Evolutionary conservation across 2,113 vertebrate species (phyloP).

Genomic region (Scomber japonicus): DNA sequence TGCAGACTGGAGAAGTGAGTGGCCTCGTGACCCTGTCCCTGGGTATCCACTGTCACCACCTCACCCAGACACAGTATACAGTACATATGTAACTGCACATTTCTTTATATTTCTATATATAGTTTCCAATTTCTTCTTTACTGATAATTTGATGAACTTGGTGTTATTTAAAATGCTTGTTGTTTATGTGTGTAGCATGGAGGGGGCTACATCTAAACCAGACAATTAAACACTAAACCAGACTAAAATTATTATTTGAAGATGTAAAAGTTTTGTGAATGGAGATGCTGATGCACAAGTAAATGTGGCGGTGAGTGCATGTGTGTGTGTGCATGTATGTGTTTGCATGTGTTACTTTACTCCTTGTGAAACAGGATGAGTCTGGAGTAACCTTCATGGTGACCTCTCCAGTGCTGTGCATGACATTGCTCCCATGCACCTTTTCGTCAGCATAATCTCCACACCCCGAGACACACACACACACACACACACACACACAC

Average conservation of each 20-base stretch:
- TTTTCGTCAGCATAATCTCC: constrained; percentile 94
- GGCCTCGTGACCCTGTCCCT: constrained; percentile 90
- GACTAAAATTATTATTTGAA: too few species aligned
- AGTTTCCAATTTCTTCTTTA: too few species aligned
- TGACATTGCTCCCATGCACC: constrained; percentile 87
- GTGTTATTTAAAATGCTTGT: too few species aligned
- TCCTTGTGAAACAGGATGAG: constrained; percentile 92
- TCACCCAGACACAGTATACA: constrained; percentile 77
- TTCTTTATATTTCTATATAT: too few species aligned
- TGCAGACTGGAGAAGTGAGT: constrained; percentile 88
- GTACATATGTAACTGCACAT: too few species aligned
- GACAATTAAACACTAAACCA: too few species aligned
- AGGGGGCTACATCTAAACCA: too few species aligned
- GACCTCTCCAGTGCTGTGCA: constrained; percentile 93
- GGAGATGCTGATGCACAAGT: too few species aligned
- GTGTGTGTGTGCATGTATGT: constrained; percentile 4
- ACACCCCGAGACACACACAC: constrained; percentile 83
- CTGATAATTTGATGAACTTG: too few species aligned
- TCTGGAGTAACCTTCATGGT: constrained; percentile 94
- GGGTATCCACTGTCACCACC: constrained; percentile 87
- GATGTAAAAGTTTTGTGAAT: too few species aligned
- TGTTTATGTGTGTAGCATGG: too few species aligned
- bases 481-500: not conserved
- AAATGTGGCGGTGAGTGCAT: not conserved
- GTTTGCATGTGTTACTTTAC: constrained; percentile 86